phyloP scores from a whole-genome alignment of 2,888 invertebrate species.

The Malacosoma neustria region DNA sequence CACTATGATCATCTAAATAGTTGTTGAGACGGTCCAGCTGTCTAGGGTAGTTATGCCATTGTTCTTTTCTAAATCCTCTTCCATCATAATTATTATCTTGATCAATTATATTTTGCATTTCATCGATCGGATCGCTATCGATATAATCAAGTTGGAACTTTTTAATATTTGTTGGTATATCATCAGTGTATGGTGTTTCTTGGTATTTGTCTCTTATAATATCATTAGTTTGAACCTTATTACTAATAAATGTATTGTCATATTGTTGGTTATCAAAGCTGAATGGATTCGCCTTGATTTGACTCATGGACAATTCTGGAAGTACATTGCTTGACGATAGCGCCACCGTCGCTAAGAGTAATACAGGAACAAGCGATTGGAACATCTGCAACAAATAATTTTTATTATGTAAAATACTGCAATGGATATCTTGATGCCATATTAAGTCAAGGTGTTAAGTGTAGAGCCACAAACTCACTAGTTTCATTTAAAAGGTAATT shows the following conservation, averaged over 20 bases:
- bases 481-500: no score
- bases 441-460: no score
- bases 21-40: slow-evolving; percentile 54
- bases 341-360: slow-evolving; percentile 48
- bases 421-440: no score
- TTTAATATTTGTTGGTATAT: slow-evolving; percentile 4
- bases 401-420: no score
- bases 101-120: slow-evolving; percentile 25
- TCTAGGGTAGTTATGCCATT: slow-evolving; percentile 61
- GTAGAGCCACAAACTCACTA: no score
- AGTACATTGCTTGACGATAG: slow-evolving; percentile 56
- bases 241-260: slow-evolving; percentile 49
- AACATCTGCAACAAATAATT: slow-evolving; percentile 54
- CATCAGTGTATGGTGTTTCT: slow-evolving; percentile 19
- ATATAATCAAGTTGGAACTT: slow-evolving; percentile 18
- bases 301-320: slow-evolving; percentile 37
- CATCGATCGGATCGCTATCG: slow-evolving; percentile 28
- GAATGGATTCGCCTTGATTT: slow-evolving; percentile 29
- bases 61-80: slow-evolving; percentile 52
- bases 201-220: slow-evolving; percentile 40
- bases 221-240: slow-evolving; percentile 35
- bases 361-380: slow-evolving; percentile 38
- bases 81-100: slow-evolving; percentile 38
- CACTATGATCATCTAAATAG: slow-evolving; percentile 24
- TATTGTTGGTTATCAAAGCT: slow-evolving; percentile 34